Conservation (phyloP, 1,140 invertebrate species). For the Spodoptera frugiperda region DNA sequence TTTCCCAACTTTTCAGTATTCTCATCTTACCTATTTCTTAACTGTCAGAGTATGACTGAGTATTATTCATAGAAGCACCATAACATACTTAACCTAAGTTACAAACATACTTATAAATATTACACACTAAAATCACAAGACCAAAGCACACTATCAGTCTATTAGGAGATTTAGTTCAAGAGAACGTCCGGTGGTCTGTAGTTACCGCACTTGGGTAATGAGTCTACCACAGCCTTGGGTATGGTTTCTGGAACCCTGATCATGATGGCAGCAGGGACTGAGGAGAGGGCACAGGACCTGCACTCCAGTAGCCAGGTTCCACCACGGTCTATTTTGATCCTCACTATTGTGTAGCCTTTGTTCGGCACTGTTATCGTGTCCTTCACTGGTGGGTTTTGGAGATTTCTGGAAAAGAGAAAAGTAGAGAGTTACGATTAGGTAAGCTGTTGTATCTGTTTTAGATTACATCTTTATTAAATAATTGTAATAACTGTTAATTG, state of each 20-base stretch:
- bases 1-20: too few species aligned
- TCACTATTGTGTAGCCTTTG: slow-evolving; percentile 86
- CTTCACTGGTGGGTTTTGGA: slow-evolving; percentile 82
- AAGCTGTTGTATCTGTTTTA: background rate
- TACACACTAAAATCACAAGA: slow-evolving; percentile 10
- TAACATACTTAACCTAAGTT: background rate
- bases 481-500: too few species aligned
- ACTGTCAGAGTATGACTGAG: background rate
- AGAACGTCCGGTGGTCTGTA: slow-evolving; percentile 82
- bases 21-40: too few species aligned
- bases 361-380: slow-evolving; percentile 87
- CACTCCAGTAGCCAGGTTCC: slow-evolving; percentile 85
- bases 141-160: slow-evolving; percentile 36
- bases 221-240: slow-evolving; percentile 72
- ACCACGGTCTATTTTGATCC: slow-evolving; percentile 84
- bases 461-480: too few species aligned
- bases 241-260: slow-evolving; percentile 76
- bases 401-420: slow-evolving; percentile 71
- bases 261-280: slow-evolving; percentile 78
- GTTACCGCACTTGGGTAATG: slow-evolving; percentile 82
- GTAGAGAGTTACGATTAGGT: background rate
- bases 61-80: background rate
- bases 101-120: background rate
- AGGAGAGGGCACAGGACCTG: slow-evolving; percentile 74
- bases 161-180: slow-evolving; percentile 65